Percentiles rank a stretch among this genome's conserved stretches.
These are phyloP conservation scores for Bombyx huttoni DNA, from an alignment of 2,888 invertebrate genomes.

Conservation along the genomic window DNA sequence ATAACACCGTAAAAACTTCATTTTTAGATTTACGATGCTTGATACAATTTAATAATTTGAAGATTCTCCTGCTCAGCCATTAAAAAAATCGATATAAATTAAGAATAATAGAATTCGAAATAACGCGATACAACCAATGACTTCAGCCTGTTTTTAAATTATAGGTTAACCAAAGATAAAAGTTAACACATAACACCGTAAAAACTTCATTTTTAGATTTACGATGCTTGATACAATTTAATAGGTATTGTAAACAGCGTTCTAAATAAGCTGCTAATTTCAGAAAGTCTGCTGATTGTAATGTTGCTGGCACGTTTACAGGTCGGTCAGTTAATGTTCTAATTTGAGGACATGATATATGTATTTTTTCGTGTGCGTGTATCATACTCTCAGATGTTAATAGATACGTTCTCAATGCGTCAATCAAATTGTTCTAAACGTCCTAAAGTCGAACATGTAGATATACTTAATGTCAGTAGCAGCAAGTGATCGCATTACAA, in stretches of 20 bases:
- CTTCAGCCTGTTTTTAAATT: no score
- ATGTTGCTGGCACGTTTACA: not conserved
- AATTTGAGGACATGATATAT: not conserved
- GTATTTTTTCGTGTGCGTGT: not conserved
- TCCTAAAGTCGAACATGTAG: conserved; percentile 5
- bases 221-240: not conserved
- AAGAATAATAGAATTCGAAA: no score
- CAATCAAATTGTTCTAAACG: conserved; percentile 2
- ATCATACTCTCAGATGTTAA: not conserved
- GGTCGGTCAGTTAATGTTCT: not conserved
- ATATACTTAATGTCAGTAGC: not conserved
- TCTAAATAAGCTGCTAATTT: not conserved
- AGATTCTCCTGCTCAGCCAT: no score
- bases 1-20: not conserved
- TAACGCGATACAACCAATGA: no score
- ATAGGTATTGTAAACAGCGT: not conserved
- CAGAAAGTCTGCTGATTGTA: not conserved
- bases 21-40: not conserved
- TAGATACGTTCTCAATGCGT: conserved; percentile 1
- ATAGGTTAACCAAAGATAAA: not conserved
- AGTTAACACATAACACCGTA: not conserved
- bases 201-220: not conserved
- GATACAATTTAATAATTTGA: not conserved
- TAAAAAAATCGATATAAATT: no score
- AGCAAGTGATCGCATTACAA: not conserved